Evolutionary conservation across 2,113 vertebrate species (phyloP).

Genomic region (Alethe castanea): DNA sequence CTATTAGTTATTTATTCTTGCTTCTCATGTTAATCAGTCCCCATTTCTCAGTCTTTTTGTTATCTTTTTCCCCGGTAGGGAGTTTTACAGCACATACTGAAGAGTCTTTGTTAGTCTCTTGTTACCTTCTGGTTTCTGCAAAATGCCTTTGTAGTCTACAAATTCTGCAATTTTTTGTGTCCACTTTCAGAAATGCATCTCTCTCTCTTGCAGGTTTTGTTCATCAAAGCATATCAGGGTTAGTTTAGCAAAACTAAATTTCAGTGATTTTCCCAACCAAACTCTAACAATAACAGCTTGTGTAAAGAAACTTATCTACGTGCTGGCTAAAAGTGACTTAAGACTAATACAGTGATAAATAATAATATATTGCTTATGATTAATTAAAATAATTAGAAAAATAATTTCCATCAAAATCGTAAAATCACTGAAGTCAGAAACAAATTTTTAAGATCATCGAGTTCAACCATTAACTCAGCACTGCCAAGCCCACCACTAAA

Average conservation of each 20-base stretch:
- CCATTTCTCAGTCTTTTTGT: not conserved
- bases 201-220: not conserved
- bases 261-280: not conserved
- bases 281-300: not conserved
- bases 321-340: not conserved
- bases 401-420: not conserved
- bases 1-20: not conserved
- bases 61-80: not conserved
- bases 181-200: not conserved
- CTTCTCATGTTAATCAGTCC: not conserved
- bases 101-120: not conserved
- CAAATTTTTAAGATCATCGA: accelerated
- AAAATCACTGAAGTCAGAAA: not conserved
- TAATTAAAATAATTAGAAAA: not conserved
- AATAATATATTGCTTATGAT: not conserved
- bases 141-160: not conserved
- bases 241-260: not conserved
- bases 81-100: not conserved
- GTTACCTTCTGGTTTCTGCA: not conserved
- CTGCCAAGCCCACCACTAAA: not conserved
- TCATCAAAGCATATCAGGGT: not conserved
- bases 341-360: not conserved
- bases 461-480: not conserved
- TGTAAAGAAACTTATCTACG: not conserved
- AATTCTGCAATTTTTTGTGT: not conserved